Evolutionary conservation across 1,140 invertebrate genomes (phyloP), one percentile per base, ranked within the genome.

Genomic region (Phthorimaea operculella): DNA sequence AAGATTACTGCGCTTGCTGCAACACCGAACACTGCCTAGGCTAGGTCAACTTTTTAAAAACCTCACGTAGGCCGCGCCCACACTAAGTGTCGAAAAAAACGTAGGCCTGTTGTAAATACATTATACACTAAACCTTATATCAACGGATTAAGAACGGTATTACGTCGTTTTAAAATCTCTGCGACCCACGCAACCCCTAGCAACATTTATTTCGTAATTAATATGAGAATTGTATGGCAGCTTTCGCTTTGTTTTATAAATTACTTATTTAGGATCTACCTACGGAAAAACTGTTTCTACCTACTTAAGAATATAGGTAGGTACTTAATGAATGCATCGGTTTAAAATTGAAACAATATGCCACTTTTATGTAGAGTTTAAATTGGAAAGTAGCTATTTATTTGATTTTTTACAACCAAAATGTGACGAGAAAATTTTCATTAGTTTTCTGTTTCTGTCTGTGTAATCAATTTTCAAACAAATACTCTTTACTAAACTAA

Each of bases 61-160:
- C 57, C 47, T 52, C 56, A 72, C 64, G 76, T 79, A 75, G 70
- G 74, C 58, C 62, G 69, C 72, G 71, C 72, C 76, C 69, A 76
- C 72, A 69, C 63, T 66, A 62, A 63, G 63, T 57, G 56, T 57
- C 52, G 59, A 70, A 78, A 76, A 70, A 70, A 71, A 70, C 73
- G 74, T 79, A 71, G 74, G 73, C 58, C 56, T 63, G 54, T 70
- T 66, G 66, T 74, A 67, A 71, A 73, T 66, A 51, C 10, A 28
- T 28, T 28, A 28, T 18, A 16, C 52, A 56, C 45, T 12, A 44
- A 42, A 49, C 55, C 55, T 62, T 65, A 60, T 42, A 18, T 16
- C 51, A 17, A 28, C 6, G 39, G 21, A 49, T 34, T 59, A 68
- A 57, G 57, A 53, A 51, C 16, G 45, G 55, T 51, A 57, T 62